Percentiles rank a stretch among this genome's conserved stretches.
These are phyloP conservation scores for Ramphastos sulfuratus DNA, from an alignment of 2,113 vertebrate species.

Conservation along the genomic window DNA sequence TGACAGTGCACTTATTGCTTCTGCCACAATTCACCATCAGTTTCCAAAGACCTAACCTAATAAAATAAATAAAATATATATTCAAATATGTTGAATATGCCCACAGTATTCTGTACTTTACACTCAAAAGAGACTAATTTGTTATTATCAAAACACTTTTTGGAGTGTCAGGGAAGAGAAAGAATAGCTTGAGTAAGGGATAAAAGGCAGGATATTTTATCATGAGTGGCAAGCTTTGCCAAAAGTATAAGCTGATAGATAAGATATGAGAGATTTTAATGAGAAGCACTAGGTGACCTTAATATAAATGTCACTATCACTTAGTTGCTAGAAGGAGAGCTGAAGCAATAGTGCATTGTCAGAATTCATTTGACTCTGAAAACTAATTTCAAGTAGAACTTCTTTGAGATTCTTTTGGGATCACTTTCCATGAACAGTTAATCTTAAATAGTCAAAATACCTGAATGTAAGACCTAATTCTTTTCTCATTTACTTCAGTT, in stretches of 20 bases:
- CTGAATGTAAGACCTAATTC: neutral
- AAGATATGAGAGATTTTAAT: slow-evolving; percentile 23
- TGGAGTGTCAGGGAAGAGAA: neutral
- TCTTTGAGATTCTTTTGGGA: slow-evolving; percentile 1
- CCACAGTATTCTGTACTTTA: neutral
- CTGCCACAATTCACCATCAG: neutral
- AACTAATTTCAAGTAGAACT: slow-evolving; percentile 27
- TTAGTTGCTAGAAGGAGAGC: neutral
- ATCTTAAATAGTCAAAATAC: neutral
- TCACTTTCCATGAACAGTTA: neutral
- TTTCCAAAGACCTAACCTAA: neutral
- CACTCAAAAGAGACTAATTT: neutral
- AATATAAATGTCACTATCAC: slow-evolving; percentile 39
- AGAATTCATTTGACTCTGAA: slow-evolving; percentile 35
- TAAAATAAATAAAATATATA: neutral
- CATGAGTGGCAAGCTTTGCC: neutral
- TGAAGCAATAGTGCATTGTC: slow-evolving; percentile 33
- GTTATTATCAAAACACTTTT: neutral
- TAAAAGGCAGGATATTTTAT: slow-evolving; percentile 9
- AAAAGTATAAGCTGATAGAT: slow-evolving; percentile 6
- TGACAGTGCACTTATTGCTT: neutral
- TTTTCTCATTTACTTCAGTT: neutral
- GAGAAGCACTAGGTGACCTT: slow-evolving; percentile 23
- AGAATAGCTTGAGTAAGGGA: neutral
- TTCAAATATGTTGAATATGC: neutral